Evolutionary conservation across 2,888 invertebrate genomes (phyloP).

Genomic region (Phrixothrix hirtus): DNA sequence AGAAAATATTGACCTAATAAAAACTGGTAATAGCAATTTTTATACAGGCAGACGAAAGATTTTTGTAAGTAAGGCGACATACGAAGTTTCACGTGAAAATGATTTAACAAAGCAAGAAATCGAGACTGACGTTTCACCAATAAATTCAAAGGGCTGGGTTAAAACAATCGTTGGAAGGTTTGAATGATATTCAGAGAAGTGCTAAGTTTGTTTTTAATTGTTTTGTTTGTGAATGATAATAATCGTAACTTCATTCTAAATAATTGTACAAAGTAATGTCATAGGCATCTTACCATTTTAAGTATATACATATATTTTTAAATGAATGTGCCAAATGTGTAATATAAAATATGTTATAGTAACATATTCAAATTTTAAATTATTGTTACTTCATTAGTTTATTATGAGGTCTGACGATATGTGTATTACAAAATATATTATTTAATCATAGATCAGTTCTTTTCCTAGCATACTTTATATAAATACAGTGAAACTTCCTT

Average conservation of each 20-base stretch:
- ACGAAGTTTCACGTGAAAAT: slow-evolving; percentile 14
- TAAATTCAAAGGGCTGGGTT: slow-evolving; percentile 66
- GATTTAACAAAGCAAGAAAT: not conserved
- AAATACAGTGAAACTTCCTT: too few species aligned
- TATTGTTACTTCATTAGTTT: slow-evolving; percentile 25
- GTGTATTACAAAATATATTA: slow-evolving; percentile 7
- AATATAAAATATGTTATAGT: slow-evolving; percentile 23
- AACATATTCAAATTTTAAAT: slow-evolving; percentile 26
- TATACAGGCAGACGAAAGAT: slow-evolving; percentile 13
- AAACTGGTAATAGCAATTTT: slow-evolving; percentile 5
- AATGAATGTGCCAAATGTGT: slow-evolving; percentile 27
- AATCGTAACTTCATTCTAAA: not conserved
- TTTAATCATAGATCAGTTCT: too few species aligned
- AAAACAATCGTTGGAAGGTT: slow-evolving; percentile 75
- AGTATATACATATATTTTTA: slow-evolving; percentile 1
- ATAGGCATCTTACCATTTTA: slow-evolving; percentile 1
- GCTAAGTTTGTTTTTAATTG: slow-evolving; percentile 11
- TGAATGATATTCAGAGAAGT: slow-evolving; percentile 57
- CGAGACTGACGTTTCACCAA: slow-evolving; percentile 1
- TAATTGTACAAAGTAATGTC: not conserved
- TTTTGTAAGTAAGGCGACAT: slow-evolving; percentile 15
- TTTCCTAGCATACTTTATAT: too few species aligned
- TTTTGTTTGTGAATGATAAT: slow-evolving; percentile 3
- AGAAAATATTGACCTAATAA: slow-evolving; percentile 5
- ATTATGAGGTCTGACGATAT: slow-evolving; percentile 15